Percentiles rank a stretch among this genome's conserved stretches.
These are phyloP conservation scores for Xestia rhomboidea DNA, from an alignment of 2,888 invertebrate species.

Conservation along the genomic window DNA sequence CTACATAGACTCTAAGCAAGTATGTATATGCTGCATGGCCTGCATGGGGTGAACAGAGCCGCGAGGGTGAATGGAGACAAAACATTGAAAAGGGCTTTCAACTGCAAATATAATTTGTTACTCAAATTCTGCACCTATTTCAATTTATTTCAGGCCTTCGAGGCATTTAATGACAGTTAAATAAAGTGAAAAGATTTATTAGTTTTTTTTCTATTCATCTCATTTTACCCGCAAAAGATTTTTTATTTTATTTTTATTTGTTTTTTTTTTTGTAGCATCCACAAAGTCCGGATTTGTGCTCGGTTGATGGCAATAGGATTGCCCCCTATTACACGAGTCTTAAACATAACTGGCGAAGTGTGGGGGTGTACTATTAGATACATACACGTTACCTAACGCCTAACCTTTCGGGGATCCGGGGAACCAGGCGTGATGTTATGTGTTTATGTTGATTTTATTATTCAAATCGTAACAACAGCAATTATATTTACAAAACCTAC, in stretches of 20 bases:
- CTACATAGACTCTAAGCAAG: not conserved
- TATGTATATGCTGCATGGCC: not conserved
- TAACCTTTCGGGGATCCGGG: no score
- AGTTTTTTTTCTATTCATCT: not conserved
- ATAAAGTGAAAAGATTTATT: not conserved
- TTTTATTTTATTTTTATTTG: no score
- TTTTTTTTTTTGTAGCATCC: no score
- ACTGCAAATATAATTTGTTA: not conserved
- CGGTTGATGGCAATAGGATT: no score
- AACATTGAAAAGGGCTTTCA: not conserved
- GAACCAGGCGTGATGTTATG: no score
- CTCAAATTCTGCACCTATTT: not conserved
- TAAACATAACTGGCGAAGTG: no score
- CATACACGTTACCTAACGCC: no score
- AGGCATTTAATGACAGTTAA: not conserved
- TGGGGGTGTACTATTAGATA: no score
- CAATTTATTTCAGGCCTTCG: not conserved
- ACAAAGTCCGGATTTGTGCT: no score
- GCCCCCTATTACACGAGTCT: no score
- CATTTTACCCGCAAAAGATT: not conserved
- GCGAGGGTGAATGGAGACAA: not conserved
- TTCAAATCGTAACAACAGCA: not conserved
- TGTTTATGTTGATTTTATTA: not conserved
- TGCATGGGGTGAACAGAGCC: not conserved
- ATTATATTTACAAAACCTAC: not conserved